Base-by-base conservation (phyloP, 1,140 invertebrate species). In the Bombus huntii region DNA sequence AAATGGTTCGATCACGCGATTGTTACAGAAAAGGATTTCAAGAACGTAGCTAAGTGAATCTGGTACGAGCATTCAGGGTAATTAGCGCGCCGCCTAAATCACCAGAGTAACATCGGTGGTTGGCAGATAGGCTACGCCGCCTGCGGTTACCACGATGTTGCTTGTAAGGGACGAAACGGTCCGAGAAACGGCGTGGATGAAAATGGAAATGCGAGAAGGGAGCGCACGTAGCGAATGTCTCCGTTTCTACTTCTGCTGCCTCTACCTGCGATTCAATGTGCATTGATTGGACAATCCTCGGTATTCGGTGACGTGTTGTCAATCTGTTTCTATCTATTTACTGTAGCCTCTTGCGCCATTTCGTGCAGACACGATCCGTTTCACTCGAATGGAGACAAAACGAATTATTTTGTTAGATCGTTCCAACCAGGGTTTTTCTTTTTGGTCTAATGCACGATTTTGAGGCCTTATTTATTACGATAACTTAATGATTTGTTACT, bases 81-180 rank as follows among this genome's bases (percentile, higher is more conserved):
- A 94, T 94, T 94, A 94, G 93, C 88, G 77, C 90, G 83, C 79
- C 88, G 87, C 90, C 90, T 94, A 94, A 94, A 94, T 95, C 92
- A 92, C 90, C 87, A 85, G 87, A 89, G 91, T 88, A 90, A 88
- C 91, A 91, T 93, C 85, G 88, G 89, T 87, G 80, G 89, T 88
- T 92, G 88, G 89, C 87, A 91, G 91, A 92, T 92, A 92, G 91
- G 86, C 90, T 87, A 87, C 87, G 90, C 73, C 88, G 91, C 91
- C 91, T 93, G 90, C 86, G 93, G 92, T 89, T 92, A 92, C 91
- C 90, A 87, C 82, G 91, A 90, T 92, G 88, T 78, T 89, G 57
- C 74, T 82, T 44, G n/a, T 79, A 66, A 28, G 68, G 73, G 74
- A 71, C 72, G 72, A 66, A 70, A 42, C 70, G 31, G 44, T 28